Percentiles rank a stretch among this genome's conserved stretches.
phyloP scores from a whole-genome alignment of 2,797 vertebrate species.

The Acrocephalus scirpaceus region DNA sequence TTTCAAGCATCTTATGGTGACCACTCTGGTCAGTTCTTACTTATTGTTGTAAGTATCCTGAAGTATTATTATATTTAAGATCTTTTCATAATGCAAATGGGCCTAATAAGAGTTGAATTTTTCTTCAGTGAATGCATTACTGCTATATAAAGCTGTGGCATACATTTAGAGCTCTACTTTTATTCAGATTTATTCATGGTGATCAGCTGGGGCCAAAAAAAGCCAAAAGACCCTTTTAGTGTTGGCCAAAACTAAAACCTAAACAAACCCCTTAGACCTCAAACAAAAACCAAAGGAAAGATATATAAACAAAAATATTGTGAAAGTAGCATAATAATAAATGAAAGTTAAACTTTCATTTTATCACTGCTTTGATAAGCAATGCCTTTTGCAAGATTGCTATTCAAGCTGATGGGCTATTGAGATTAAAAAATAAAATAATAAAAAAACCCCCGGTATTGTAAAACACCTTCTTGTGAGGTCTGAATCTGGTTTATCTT shows the following conservation, averaged over 20 bases:
- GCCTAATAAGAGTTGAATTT: neutral
- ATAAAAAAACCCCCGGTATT: fast-evolving
- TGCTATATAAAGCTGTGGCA: neutral
- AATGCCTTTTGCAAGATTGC: neutral
- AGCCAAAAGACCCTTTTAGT: neutral
- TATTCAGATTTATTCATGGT: neutral
- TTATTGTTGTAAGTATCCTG: neutral
- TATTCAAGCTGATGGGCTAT: neutral
- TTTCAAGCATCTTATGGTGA: neutral
- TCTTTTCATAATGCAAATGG: neutral
- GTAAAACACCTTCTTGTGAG: neutral
- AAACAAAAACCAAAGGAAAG: neutral
- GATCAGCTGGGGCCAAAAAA: neutral
- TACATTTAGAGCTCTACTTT: neutral
- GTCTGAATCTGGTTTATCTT: neutral
- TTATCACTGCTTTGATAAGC: neutral
- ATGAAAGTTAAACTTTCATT: too few relatives aligned
- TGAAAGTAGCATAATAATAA: neutral
- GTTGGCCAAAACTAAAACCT: neutral
- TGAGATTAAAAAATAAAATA: neutral
- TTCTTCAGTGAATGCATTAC: neutral
- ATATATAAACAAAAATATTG: neutral
- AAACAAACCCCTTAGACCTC: neutral
- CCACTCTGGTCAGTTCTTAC: neutral
- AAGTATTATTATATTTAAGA: neutral